Evolutionary conservation across 2,888 invertebrate genomes (phyloP).

Genomic region (Baronia brevicornis): DNA sequence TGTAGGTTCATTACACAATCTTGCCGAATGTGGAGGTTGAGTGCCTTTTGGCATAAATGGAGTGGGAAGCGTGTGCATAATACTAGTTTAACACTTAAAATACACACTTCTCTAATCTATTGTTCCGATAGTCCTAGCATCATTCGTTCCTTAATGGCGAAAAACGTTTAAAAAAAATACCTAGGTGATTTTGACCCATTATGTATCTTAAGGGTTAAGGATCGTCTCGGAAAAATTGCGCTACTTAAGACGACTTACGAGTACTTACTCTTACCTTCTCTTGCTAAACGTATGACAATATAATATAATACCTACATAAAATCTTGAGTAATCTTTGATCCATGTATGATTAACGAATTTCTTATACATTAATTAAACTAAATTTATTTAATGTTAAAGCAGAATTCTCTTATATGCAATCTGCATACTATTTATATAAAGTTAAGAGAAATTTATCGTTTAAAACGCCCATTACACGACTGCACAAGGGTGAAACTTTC

Average conservation of each 20-base stretch:
- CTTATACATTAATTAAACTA: neutral
- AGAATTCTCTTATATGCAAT: too few relatives aligned
- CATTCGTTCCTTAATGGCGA: too few relatives aligned
- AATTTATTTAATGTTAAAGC: neutral
- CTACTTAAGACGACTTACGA: slow-evolving; percentile 7
- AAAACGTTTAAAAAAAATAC: too few relatives aligned
- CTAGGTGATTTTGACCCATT: too few relatives aligned
- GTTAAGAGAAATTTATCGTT: slow-evolving; percentile 17
- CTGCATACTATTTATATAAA: slow-evolving; percentile 14
- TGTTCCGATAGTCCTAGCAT: too few relatives aligned
- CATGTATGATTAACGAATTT: too few relatives aligned
- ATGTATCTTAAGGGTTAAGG: too few relatives aligned
- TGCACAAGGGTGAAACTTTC: slow-evolving; percentile 28
- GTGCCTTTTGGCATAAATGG: slow-evolving; percentile 1
- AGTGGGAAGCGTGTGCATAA: slow-evolving; percentile 1
- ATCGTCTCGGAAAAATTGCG: slow-evolving; percentile 11
- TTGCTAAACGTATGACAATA: neutral
- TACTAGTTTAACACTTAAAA: too few relatives aligned
- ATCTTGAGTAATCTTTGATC: too few relatives aligned
- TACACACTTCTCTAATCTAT: too few relatives aligned
- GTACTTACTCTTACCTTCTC: neutral
- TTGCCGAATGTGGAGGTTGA: slow-evolving; percentile 24
- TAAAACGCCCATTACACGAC: slow-evolving; percentile 15
- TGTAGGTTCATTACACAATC: slow-evolving; percentile 44
- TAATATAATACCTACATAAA: neutral